Evolutionary conservation across 2,888 invertebrate species (phyloP).

Genomic region (Euproctis similis): DNA sequence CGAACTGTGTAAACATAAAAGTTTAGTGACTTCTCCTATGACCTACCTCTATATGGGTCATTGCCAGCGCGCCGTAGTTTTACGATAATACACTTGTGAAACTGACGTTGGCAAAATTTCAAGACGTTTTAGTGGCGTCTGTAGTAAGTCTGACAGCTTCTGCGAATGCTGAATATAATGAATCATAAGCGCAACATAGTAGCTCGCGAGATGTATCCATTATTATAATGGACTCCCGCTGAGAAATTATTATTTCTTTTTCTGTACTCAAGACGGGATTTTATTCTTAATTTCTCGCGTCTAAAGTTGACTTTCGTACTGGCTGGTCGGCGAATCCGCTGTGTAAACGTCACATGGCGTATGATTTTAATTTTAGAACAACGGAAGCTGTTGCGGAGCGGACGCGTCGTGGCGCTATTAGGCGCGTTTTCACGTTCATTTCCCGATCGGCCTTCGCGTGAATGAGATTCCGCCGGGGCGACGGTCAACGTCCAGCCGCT

Average conservation of each 20-base stretch:
- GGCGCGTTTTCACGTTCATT: conserved; percentile 45
- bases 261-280: conserved; percentile 17
- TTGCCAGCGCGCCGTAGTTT: conserved; percentile 59
- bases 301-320: conserved; percentile 39
- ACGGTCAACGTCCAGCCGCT: conserved; percentile 39
- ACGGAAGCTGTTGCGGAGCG: conserved; percentile 50
- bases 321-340: conserved; percentile 17
- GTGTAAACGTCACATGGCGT: conserved; percentile 27
- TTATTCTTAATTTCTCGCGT: conserved; percentile 27
- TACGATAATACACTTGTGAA: conserved; percentile 65
- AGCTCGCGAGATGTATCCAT: conserved; percentile 25
- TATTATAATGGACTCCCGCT: conserved; percentile 45
- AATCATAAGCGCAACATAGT: conserved; percentile 39
- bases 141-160: conserved; percentile 66
- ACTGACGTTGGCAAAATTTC: conserved; percentile 71
- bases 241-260: conserved; percentile 37
- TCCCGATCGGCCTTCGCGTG: conserved; percentile 59
- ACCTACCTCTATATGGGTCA: conserved; percentile 66
- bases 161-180: conserved; percentile 30
- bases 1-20: too few relatives aligned
- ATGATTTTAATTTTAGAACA: conserved; percentile 63
- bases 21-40: conserved; percentile 31
- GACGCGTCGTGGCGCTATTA: conserved; percentile 23
- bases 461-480: conserved; percentile 49
- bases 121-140: conserved; percentile 61